Base-by-base conservation (phyloP, 2,113 vertebrate species). In the Mungos mungo region DNA sequence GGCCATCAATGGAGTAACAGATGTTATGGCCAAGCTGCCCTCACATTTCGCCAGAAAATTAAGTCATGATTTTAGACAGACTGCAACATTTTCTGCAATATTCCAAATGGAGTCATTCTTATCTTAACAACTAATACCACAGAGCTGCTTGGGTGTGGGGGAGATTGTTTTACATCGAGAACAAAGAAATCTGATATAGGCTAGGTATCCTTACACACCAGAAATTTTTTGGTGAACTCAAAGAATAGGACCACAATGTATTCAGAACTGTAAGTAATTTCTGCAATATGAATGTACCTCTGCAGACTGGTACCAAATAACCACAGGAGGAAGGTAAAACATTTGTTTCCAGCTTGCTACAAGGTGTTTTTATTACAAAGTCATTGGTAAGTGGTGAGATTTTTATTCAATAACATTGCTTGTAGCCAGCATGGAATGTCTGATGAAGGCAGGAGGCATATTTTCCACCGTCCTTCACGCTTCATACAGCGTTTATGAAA, bases 61-160 rank as follows among this genome's bases (percentile, higher is more conserved):
- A 92, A 90, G 31, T 94, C 74, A 82, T 71, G 63, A 88, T 83
- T 95, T 86, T 92, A 93, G 77, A 96, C 86, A 96, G 72, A 95
- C 45, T 86, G 45, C 10, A 72, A 92, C 60, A 76, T 81, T 87
- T 93, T 91, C 88, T 35, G 66, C 38, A 85, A 41, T 68, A 80
- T 90, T 90, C 60, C 66, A 94, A 95, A 45, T 80, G 52, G 45
- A 86, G 27, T 50, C 54, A n/a, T 84, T 93, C 29, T 89, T 88
- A 87, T 45, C 87, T 94, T 77, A 76, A 85, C 23, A 81, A 76
- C 71, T 52, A 96, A 81, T 71, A 41, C 12, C 50, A 41, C 14
- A 69, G 38, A 54, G 1, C 29, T 93, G 45, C 45, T 87, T 54
- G 23, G 45, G 54, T 4, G 7, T 7, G 13, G 9, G 60, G 19